phyloP scores from a whole-genome alignment of 2,888 invertebrate genomes.

The Troilus luridus region DNA sequence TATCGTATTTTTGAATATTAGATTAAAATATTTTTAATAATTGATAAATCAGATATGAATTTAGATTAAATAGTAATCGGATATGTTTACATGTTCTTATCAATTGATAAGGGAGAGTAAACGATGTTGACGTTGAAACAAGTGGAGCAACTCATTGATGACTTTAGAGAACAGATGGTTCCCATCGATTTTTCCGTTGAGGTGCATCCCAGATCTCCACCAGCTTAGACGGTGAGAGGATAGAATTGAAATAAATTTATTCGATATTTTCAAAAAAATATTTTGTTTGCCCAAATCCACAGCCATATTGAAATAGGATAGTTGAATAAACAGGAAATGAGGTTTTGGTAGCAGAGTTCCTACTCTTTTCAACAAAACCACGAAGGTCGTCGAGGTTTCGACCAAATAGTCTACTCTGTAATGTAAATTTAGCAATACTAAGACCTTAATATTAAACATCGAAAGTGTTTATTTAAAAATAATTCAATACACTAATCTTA shows the following conservation, averaged over 20 bases:
- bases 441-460: no score
- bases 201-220: background rate
- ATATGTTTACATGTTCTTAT: no score
- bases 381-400: background rate
- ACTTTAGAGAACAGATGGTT: background rate
- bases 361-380: background rate
- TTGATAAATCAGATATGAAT: no score
- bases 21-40: no score
- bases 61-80: no score
- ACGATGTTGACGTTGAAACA: background rate
- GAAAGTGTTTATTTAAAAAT: no score
- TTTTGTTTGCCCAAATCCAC: background rate
- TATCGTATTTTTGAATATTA: background rate
- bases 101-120: background rate
- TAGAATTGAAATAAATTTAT: background rate
- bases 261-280: background rate
- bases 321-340: constrained; percentile 1
- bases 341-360: background rate
- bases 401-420: background rate
- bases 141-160: background rate
- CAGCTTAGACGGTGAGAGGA: no score
- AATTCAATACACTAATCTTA: no score
- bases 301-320: background rate
- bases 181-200: background rate
- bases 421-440: background rate